Conservation (phyloP, 2,797 vertebrate genomes). For the Notamacropus eugenii region DNA sequence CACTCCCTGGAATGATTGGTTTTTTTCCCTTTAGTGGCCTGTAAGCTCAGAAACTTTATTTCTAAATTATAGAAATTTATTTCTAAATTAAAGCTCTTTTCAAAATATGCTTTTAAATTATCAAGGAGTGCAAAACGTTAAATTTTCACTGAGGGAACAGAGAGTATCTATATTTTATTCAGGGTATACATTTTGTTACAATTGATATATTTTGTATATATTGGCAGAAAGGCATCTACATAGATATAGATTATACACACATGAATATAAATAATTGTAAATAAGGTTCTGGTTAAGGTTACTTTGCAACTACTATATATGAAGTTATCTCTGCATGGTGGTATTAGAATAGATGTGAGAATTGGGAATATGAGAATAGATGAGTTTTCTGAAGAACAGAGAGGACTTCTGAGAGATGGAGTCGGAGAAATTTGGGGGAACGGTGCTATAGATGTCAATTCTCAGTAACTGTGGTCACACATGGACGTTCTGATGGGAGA, state of each 20-base stretch:
- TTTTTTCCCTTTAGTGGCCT: background rate
- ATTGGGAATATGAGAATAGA: background rate
- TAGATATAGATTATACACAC: background rate
- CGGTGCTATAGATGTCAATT: background rate
- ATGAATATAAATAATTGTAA: background rate
- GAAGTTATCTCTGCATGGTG: background rate
- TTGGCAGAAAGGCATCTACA: background rate
- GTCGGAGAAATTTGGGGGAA: background rate
- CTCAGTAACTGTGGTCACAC: background rate
- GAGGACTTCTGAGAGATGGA: background rate
- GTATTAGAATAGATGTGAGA: background rate
- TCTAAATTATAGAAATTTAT: background rate
- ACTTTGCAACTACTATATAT: background rate
- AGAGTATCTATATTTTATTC: background rate
- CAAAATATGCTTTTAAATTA: slow-evolving; percentile 23
- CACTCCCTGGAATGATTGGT: background rate
- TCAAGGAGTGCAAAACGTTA: background rate
- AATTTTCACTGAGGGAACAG: background rate
- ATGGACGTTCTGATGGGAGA: background rate
- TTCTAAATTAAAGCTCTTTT: slow-evolving; percentile 41
- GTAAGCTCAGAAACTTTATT: slow-evolving; percentile 47
- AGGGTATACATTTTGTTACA: background rate
- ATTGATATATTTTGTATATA: background rate
- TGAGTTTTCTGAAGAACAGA: background rate
- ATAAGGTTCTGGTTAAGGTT: background rate